phyloP scores from a whole-genome alignment of 2,888 invertebrate genomes.

The Lycophotia porphyrea region DNA sequence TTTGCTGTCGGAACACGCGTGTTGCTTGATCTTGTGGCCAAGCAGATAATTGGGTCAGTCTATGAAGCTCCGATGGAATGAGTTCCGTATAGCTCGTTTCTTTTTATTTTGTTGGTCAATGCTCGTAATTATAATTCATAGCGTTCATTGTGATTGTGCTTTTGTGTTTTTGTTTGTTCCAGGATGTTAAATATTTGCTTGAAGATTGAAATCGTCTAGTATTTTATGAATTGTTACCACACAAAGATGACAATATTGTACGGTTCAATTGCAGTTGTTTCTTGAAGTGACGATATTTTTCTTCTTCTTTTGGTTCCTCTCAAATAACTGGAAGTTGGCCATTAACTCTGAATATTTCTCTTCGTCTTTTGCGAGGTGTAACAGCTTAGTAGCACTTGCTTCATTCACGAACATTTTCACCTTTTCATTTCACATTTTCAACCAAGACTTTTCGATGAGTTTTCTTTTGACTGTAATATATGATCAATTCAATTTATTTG shows the following conservation, averaged over 20 bases:
- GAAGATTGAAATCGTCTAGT: neutral
- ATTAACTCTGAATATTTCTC: neutral
- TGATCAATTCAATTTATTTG: neutral
- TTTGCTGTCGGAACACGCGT: neutral
- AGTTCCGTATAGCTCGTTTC: slow-evolving; percentile 57
- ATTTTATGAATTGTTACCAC: neutral
- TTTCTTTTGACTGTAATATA: neutral
- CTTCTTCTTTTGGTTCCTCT: neutral
- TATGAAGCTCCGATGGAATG: slow-evolving; percentile 14
- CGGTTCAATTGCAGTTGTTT: neutral
- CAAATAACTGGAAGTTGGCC: neutral
- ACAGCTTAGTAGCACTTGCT: neutral
- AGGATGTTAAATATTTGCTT: neutral
- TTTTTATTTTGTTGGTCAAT: slow-evolving; percentile 24
- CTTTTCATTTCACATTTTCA: no score
- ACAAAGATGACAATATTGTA: neutral
- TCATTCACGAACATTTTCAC: neutral
- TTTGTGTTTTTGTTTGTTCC: neutral
- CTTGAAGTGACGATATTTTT: neutral
- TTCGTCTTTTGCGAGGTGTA: neutral
- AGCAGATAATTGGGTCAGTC: slow-evolving; percentile 15
- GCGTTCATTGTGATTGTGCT: slow-evolving; percentile 4
- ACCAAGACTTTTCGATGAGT: neutral
- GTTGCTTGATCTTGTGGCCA: neutral
- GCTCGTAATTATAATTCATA: slow-evolving; percentile 22